phyloP scores from a whole-genome alignment of 2,113 vertebrate genomes.

The Halichoerus grypus region DNA sequence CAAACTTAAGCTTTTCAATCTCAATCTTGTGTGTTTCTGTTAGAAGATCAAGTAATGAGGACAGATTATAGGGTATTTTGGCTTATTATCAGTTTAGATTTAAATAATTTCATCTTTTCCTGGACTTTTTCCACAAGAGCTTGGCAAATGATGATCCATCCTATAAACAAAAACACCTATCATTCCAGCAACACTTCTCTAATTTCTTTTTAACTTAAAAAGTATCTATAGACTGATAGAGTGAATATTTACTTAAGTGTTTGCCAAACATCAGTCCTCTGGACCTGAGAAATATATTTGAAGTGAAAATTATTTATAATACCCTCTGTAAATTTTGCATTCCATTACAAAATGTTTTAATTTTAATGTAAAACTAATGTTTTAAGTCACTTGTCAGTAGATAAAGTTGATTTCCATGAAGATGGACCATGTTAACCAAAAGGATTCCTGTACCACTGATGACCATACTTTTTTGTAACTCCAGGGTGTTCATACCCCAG shows the following conservation, averaged over 20 bases:
- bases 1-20: neutral
- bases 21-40: neutral
- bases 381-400: neutral
- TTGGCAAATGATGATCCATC: neutral
- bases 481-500: neutral
- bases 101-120: neutral
- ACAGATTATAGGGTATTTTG: neutral
- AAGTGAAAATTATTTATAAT: neutral
- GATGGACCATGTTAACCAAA: neutral
- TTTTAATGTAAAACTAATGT: slow-evolving; percentile 26
- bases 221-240: neutral
- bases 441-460: neutral
- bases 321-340: neutral
- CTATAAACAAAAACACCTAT: neutral
- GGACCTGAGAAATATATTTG: neutral
- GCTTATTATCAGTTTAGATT: neutral
- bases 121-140: neutral
- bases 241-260: neutral
- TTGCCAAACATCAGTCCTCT: neutral
- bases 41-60: neutral
- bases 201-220: neutral
- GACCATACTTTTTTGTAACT: neutral
- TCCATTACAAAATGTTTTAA: neutral
- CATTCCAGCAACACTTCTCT: neutral
- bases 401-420: neutral